Evolutionary conservation across 2,888 invertebrate genomes (phyloP), one percentile per base, ranked within the genome.

Genomic region (Amblyjoppa proteus): DNA sequence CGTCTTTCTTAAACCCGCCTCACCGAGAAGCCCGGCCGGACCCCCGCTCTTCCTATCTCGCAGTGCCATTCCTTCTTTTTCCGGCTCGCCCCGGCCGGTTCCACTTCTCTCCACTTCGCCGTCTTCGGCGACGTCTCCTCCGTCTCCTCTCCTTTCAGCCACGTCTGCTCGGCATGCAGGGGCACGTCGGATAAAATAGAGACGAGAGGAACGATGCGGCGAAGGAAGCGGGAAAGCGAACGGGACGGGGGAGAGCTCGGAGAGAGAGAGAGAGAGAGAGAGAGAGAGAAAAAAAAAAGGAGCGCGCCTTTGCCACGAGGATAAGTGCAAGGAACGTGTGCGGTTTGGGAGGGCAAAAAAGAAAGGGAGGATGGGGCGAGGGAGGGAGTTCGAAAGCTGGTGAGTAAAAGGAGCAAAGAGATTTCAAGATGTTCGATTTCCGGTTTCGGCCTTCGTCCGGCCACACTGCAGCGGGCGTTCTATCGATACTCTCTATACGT

Each of bases 351-450:
- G 49, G 3, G 11, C 25, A 51, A 20, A 38, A 51, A 20, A 38
- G 25, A 76, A 64, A n/a, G 66, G 45, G 61, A 28, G 58, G 53
- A 71, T 51, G 53, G n/a, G 58, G 41, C 61, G 38, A 9, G 38
- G 38, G 34, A 34, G 34, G 6, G 9, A 9, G 38, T 4, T 38
- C 38, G 38, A 38, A 38, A 51, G 31, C 53, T 31, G 28, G 49
- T 11, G 45, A 81, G 45, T 51, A 53, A 77, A 77, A 64, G 51
- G 51, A 76, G 51, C 75, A 76, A 76, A 76, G 64, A 66, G 75
- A 76, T 66, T 76, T 76, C 75, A 66, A 76, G 75, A 76, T 76
- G 75, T 66, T 76, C 75, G 75, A 66, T 76, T 66, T 34, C 20
- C 66, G 66, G 66, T 76, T 76, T 76, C 31, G 75, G 41, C 31